Evolutionary conservation across 2,797 vertebrate genomes (phyloP), one percentile per base, ranked within the genome.

Genomic region (Bucorvus abyssinicus): DNA sequence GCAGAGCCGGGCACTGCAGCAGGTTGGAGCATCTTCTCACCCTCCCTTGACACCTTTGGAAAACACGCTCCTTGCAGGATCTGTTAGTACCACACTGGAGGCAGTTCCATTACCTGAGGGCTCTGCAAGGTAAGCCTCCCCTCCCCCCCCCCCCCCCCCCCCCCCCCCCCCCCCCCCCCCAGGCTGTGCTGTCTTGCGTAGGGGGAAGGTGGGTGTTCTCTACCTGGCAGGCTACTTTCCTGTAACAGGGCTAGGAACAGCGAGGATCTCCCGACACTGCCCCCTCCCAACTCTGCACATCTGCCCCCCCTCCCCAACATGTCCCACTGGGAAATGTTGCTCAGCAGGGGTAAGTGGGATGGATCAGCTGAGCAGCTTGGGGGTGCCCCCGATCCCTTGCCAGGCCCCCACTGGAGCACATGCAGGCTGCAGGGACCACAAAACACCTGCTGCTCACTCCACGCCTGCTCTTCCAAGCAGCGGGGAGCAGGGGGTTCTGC

Each of bases 371-470:
- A 59, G 64, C 53, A 29, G 57, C 34, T 29, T 9, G 61, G 27
- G 26, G 36, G 15, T 40, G 17, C 30, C 20, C n/a, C n/a, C n/a
- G n/a, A n/a, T n/a, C n/a, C n/a, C n/a, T n/a, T 49, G 3, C 13
- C 42, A 49, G 2, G 17, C 20, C 10, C 52, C 9, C 24, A 0
- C 38, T 0, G 29, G 5, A 20, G 9, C 3, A 2, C 18, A 29
- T 2, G 0, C 2, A 15, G 45, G n/a, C 18, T 34, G 18, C 1
- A 0, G 45, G n/a, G 21, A 29, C 10, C 14, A 7, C 10, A 16
- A 13, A 14, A 1, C 4, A 14, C 0, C 53, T 4, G 40, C 44
- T 6, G 1, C 6, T 14, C 10, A 2, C 3, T 5, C 4, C 18
- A 15, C 8, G 1, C 4, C 26, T 9, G 40, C 50, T 38, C 12